Evolutionary conservation across 1,140 invertebrate genomes (phyloP).

Genomic region (Spodoptera frugiperda): DNA sequence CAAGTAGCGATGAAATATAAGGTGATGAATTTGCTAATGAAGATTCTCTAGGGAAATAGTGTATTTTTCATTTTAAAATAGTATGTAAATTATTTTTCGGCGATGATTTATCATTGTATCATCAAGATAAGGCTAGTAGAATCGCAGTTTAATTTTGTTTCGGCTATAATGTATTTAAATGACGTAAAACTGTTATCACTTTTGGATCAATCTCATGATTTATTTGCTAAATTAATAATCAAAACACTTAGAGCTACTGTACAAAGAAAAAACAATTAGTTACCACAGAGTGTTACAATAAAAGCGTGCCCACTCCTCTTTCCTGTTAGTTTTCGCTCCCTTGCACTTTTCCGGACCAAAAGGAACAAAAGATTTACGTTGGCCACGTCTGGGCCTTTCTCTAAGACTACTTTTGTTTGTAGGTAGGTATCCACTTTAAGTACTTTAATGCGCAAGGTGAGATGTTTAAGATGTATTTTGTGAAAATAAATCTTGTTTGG

Average conservation of each 20-base stretch:
- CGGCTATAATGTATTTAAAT: no score
- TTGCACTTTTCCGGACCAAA: conserved; percentile 65
- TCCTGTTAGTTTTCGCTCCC: conserved; percentile 69
- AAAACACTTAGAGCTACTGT: conserved; percentile 30
- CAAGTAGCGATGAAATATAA: conserved; percentile 34
- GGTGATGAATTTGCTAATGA: conserved; percentile 21
- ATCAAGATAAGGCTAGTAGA: not conserved
- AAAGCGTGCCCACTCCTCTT: conserved; percentile 58
- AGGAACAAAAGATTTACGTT: conserved; percentile 68
- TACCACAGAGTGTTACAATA: conserved; percentile 57
- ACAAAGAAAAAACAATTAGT: conserved; percentile 63
- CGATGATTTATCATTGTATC: not conserved
- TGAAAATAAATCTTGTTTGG: conserved; percentile 25
- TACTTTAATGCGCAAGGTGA: conserved; percentile 38
- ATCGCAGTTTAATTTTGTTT: not conserved
- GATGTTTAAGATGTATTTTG: conserved; percentile 31
- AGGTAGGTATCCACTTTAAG: conserved; percentile 38
- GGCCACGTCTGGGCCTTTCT: conserved; percentile 62
- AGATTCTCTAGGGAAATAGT: not conserved
- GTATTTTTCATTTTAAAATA: not conserved
- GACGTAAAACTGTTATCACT: no score
- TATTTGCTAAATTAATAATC: conserved; percentile 15
- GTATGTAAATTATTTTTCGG: not conserved
- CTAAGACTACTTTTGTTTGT: conserved; percentile 46
- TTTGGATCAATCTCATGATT: not conserved